phyloP scores from a whole-genome alignment of 2,797 vertebrate genomes.

The Lateolabrax maculatus region DNA sequence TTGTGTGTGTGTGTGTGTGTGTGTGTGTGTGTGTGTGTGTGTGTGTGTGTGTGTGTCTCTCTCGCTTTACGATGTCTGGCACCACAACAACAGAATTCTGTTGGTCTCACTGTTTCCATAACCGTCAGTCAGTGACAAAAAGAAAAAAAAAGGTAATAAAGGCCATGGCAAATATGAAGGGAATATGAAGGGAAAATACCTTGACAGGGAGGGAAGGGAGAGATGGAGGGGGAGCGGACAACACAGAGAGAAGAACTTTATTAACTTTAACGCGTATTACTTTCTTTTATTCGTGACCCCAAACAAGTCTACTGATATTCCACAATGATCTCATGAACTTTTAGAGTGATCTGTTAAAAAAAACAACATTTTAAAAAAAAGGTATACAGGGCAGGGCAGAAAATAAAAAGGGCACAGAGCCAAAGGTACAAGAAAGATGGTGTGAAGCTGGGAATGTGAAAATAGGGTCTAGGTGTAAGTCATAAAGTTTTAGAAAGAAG shows the following conservation, averaged over 20 bases:
- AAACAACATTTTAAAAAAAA: background rate
- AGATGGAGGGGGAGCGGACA: constrained; percentile 19
- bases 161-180: constrained; percentile 62
- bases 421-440: background rate
- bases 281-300: background rate
- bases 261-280: background rate
- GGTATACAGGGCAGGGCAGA: background rate
- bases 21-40: constrained; percentile 30
- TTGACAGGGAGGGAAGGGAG: constrained; percentile 32
- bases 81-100: constrained; percentile 60
- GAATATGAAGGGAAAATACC: too few relatives aligned
- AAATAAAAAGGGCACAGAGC: constrained; percentile 2
- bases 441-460: constrained; percentile 30
- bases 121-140: constrained; percentile 54
- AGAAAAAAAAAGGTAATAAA: constrained; percentile 55
- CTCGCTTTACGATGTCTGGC: constrained; percentile 70
- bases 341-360: background rate
- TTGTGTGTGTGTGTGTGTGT: constrained; percentile 36
- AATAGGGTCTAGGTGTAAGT: constrained; percentile 8
- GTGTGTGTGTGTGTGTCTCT: constrained; percentile 42
- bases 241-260: background rate
- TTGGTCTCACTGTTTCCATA: constrained; percentile 70
- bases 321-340: constrained; percentile 6
- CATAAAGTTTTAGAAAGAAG: constrained; percentile 57
- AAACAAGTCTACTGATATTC: constrained; percentile 7